Base-by-base conservation (phyloP, 2,113 vertebrate species). In the Tupaia chinensis region DNA sequence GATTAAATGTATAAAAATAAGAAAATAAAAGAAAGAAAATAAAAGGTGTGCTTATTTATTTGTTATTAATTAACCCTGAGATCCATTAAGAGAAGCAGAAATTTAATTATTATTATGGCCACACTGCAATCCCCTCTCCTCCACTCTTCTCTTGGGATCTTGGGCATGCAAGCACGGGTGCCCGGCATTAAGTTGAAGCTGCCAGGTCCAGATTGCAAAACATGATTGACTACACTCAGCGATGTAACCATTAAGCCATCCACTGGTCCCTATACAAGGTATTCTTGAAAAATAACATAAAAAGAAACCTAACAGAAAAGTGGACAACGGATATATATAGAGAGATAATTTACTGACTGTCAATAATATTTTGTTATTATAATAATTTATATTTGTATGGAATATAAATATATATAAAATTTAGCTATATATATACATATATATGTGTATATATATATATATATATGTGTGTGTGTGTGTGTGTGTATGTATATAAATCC, bases 11-110 rank as follows among this genome's bases (percentile, higher is more conserved):
- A 44, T 5, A 44, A 44, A 44, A 44, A 44, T 44, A 44, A 44
- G 44, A 44, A 44, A 44, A 44, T 44, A 44, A 44, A 92, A 17
- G 13, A 32, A 44, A 44, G 44, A 44, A 44, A 44, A 44, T 44
- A 44, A 44, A 92, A 17, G 13, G 6, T 70, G 16, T 13, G 70
- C 16, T 32, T 80, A 58, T n/a, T 7, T 70, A n/a, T 66, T 11
- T 72, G 34, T 66, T 93, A 74, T 95, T 91, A 53, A 76, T 77
- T 85, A 78, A 72, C 58, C 93, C 73, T 93, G 34, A 93, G 68
- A 76, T 34, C n/a, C 32, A 83, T 32, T 88, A 54, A 72, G 70
- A 88, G 73, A 95, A 85, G 16, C 0, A 60, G 32, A 16, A 5
- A 2, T 2, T 34, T 95, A 76, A 85, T 80, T 86, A 68, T 72